Evolutionary conservation across 2,888 invertebrate genomes (phyloP), one percentile per base, ranked within the genome.

Genomic region (Calephelis perditalis): DNA sequence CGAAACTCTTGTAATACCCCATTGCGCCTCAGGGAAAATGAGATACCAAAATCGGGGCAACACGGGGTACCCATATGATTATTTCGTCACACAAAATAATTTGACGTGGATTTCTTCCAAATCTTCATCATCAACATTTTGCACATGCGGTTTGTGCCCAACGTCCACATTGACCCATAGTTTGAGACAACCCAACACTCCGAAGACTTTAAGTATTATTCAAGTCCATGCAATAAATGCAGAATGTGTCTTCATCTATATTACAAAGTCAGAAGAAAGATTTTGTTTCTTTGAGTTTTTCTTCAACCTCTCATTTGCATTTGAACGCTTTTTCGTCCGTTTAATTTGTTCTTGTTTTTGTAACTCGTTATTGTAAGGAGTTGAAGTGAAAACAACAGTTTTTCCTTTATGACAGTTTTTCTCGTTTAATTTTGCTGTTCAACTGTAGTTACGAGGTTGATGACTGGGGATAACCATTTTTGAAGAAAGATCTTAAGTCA

Each of bases 81-180:
- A 57, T 47, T 57, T 61, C 60, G 57, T 15, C 7, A 58, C 59
- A 62, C 57, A 68, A 52, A 46, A 67, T 37, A 66, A 26, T 10
- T 45, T 45, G 57, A 57, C 45, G 45, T 57, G 45, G 45, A 57
- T 57, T 57, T 57, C 57, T 45, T 70, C 67, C 40, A n/a, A 6
- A 61, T 70, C 56, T 15, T 60, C 70, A 58, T 71, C 68, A 56
- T 69, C 68, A 10, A 71, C 69, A 57, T 68, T n/a, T 67, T 56
- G 70, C 71, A 67, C 70, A 70, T 43, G 66, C 68, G 49, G 59
- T 63, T 56, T 70, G 68, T 44, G 67, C 66, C 68, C 68, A 66
- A 10, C 49, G 58, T 61, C 63, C 66, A 64, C 67, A 69, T 40
- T 68, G 67, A 56, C 68, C 26, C 26, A 2, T 26, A 4, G 26